Base-by-base conservation (phyloP, 2,888 invertebrate species). In the Cryptops parisi region DNA sequence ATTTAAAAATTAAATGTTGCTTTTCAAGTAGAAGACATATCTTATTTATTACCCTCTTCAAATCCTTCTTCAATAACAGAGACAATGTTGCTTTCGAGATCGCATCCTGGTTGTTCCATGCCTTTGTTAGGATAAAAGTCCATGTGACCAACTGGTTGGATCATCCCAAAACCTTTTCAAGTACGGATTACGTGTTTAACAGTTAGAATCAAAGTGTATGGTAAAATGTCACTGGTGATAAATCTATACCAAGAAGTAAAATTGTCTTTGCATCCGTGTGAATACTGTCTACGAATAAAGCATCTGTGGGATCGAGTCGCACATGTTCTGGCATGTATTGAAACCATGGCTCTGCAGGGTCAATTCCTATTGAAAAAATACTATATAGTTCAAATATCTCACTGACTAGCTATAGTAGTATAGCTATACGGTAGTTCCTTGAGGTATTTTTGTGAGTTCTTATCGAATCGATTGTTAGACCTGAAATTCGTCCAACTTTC, bases 401-500 rank as follows among this genome's bases (percentile, higher is more conserved):
- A n/a, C n/a, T n/a, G n/a, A n/a, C n/a, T n/a, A n/a, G n/a, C n/a
- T n/a, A n/a, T n/a, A n/a, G 5, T 2, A n/a, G n/a, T n/a, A n/a
- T n/a, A n/a, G n/a, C n/a, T n/a, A n/a, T n/a, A n/a, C n/a, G n/a
- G n/a, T n/a, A n/a, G n/a, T n/a, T n/a, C n/a, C n/a, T n/a, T n/a
- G n/a, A n/a, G n/a, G n/a, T n/a, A n/a, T n/a, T n/a, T n/a, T n/a
- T n/a, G n/a, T n/a, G n/a, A n/a, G n/a, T n/a, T n/a, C n/a, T n/a
- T n/a, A n/a, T n/a, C n/a, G n/a, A n/a, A n/a, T 9, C 9, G 38
- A 12, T 12, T 12, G 9, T 9, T 17, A 15, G 9, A 47, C 47
- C 47, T 2, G 47, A 25, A 23, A 47, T 47, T 47, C 47, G 23
- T 21, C 47, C 47, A 21, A 47, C 15, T 17, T 47, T 47, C 9